Conservation (phyloP, 2,797 vertebrate species). For the Carcharodon carcharias region DNA sequence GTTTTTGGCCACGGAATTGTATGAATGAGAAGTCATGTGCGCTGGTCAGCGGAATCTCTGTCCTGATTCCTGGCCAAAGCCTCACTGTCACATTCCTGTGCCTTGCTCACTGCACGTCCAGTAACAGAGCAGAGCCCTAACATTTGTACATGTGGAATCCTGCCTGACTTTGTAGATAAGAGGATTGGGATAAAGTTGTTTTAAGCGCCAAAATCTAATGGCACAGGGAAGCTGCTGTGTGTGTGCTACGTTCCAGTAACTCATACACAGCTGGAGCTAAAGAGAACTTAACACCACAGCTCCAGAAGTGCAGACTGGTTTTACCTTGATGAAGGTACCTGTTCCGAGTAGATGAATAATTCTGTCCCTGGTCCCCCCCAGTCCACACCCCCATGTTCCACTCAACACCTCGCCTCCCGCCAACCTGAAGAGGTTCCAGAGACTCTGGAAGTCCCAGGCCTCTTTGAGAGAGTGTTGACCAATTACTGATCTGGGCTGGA, state of each 20-base stretch:
- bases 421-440: no score
- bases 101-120: background rate
- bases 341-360: background rate
- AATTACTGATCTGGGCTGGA: no score
- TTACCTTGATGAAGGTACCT: background rate
- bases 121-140: background rate
- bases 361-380: no score
- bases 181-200: slow-evolving; percentile 21
- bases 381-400: background rate
- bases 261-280: background rate
- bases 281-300: background rate
- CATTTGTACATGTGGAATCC: background rate
- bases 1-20: background rate
- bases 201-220: background rate
- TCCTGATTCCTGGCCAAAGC: background rate
- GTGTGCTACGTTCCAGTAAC: background rate
- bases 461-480: no score
- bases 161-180: slow-evolving; percentile 1
- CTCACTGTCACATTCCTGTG: background rate
- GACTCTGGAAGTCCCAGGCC: no score
- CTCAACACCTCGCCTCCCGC: no score
- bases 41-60: background rate
- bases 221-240: background rate
- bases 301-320: background rate
- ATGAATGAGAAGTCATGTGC: background rate